Conservation (phyloP, 2,888 invertebrate genomes). For the Eristalis intricaria region DNA sequence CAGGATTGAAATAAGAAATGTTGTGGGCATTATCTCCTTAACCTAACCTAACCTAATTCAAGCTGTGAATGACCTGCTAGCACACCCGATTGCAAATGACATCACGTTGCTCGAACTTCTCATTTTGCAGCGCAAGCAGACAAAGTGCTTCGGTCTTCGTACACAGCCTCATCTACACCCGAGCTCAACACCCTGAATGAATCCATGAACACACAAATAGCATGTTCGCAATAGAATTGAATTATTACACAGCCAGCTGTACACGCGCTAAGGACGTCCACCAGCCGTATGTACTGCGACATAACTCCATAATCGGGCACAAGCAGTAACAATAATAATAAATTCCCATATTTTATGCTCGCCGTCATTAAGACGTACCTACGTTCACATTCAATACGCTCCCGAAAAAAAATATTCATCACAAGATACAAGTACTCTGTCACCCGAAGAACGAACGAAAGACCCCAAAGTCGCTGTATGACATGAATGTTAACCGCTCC, state of each 20-base stretch:
- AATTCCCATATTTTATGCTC: conserved; percentile 24
- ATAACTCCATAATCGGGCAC: neutral
- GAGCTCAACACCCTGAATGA: too few relatives aligned
- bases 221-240: neutral
- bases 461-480: conserved; percentile 7
- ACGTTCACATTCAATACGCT: conserved; percentile 12
- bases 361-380: conserved; percentile 14
- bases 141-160: too few relatives aligned
- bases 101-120: too few relatives aligned
- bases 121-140: too few relatives aligned
- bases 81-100: too few relatives aligned
- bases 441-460: conserved; percentile 3
- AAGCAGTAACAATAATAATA: conserved; percentile 17
- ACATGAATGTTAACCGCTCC: conserved; percentile 27
- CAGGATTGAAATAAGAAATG: too few relatives aligned
- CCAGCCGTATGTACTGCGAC: neutral
- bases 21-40: too few relatives aligned
- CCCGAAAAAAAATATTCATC: neutral
- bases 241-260: neutral
- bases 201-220: neutral
- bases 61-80: too few relatives aligned
- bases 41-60: too few relatives aligned
- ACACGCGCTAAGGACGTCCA: neutral
- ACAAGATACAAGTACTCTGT: neutral
- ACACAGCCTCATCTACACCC: too few relatives aligned